Evolutionary conservation across 2,888 invertebrate genomes (phyloP).

Genomic region (Andrena bucephala): DNA sequence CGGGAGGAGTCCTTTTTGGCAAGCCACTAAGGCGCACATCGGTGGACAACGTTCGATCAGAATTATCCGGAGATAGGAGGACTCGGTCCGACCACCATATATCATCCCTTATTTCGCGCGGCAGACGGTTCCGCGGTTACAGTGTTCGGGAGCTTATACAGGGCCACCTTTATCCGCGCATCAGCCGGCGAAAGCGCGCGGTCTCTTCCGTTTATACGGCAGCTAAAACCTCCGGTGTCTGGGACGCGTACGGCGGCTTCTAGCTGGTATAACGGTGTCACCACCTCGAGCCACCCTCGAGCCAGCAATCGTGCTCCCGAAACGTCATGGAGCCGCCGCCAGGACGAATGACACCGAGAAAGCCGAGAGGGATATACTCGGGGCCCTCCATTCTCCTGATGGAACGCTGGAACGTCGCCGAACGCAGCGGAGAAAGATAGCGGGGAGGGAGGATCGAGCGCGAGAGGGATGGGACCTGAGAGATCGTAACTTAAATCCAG

Average conservation of each 20-base stretch:
- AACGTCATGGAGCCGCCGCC: conserved; percentile 56
- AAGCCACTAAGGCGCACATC: too few relatives aligned
- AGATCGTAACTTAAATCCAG: conserved; percentile 78
- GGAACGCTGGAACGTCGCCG: conserved; percentile 51
- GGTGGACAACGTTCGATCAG: conserved; percentile 11
- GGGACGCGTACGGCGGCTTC: conserved; percentile 7
- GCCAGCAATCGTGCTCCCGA: conserved; percentile 53
- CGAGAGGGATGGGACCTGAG: conserved; percentile 17
- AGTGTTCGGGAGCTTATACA: conserved; percentile 31
- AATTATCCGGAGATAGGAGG: conserved; percentile 16
- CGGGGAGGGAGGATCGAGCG: neutral
- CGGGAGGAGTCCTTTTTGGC: too few relatives aligned
- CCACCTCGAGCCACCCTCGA: conserved; percentile 39
- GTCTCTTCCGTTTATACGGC: conserved; percentile 58
- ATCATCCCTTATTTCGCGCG: conserved; percentile 53
- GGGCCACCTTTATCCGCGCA: conserved; percentile 57
- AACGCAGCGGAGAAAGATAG: conserved; percentile 7
- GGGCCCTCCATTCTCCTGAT: conserved; percentile 55
- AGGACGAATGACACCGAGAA: conserved; percentile 58
- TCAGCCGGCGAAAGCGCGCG: conserved; percentile 54
- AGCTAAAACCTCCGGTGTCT: conserved; percentile 56
- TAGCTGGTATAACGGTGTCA: conserved; percentile 52
- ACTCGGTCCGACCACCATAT: conserved; percentile 23
- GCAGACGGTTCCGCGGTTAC: conserved; percentile 49
- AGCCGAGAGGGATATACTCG: conserved; percentile 56